These are phyloP conservation scores for Bombus haemorrhoidalis DNA, from an alignment of 1,140 invertebrate genomes.

Conservation along the genomic window DNA sequence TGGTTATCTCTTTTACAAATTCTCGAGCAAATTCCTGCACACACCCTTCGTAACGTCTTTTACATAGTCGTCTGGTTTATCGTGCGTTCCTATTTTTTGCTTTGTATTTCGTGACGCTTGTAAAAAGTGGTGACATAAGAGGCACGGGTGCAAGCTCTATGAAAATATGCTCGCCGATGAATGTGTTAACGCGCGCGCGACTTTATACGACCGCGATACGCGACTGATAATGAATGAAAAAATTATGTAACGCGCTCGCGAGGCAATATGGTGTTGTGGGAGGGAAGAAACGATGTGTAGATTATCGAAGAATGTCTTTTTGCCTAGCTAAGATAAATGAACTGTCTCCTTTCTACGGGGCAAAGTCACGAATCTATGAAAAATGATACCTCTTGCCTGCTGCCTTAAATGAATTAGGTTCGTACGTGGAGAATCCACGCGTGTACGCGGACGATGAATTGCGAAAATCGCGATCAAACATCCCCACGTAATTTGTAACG, in stretches of 20 bases:
- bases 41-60: too few species aligned
- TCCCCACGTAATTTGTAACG: not conserved
- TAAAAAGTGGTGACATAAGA: too few species aligned
- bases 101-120: too few species aligned
- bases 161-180: too few species aligned
- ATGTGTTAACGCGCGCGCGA: too few species aligned
- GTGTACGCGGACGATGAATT: not conserved
- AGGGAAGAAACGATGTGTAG: not conserved
- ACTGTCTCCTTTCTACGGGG: not conserved
- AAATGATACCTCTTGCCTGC: slow-evolving; percentile 12
- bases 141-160: too few species aligned
- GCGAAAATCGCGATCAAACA: not conserved
- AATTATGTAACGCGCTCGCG: not conserved
- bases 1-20: too few species aligned
- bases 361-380: slow-evolving; percentile 33
- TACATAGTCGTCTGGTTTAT: too few species aligned
- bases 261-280: not conserved
- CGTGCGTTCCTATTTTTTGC: too few species aligned
- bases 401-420: slow-evolving; percentile 31
- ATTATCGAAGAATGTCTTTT: slow-evolving; percentile 18
- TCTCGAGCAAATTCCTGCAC: too few species aligned
- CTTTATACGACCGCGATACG: not conserved
- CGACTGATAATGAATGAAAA: slow-evolving; percentile 10
- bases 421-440: not conserved
- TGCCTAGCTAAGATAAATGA: slow-evolving; percentile 3